These are phyloP conservation scores for Podargus strigoides DNA, from an alignment of 2,797 vertebrate genomes.

Conservation along the genomic window DNA sequence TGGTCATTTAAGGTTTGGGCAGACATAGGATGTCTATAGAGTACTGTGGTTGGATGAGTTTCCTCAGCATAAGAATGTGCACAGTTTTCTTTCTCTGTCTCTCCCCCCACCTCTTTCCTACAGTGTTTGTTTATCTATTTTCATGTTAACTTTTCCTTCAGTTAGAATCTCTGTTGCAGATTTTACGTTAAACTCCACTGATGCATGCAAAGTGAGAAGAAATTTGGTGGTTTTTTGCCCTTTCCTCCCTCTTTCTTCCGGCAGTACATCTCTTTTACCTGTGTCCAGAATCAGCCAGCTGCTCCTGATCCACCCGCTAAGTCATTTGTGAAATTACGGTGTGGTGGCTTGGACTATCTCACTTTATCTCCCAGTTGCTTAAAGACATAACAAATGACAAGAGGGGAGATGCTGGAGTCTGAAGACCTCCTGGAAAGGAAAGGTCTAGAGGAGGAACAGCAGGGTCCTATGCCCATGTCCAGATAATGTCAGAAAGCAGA, in stretches of 20 bases:
- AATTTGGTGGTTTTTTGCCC: background rate
- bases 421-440: background rate
- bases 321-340: background rate
- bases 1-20: background rate
- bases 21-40: background rate
- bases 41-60: background rate
- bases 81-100: background rate
- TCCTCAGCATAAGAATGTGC: background rate
- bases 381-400: background rate
- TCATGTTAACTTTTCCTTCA: background rate
- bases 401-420: fast-evolving
- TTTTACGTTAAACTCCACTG: background rate
- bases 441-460: background rate
- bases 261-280: background rate
- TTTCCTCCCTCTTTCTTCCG: background rate
- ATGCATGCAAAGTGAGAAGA: background rate
- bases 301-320: background rate
- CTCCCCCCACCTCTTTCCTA: background rate
- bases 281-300: background rate
- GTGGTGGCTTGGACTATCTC: background rate
- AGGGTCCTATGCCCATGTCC: background rate
- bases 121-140: background rate
- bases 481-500: background rate
- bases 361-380: background rate
- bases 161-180: background rate